These are phyloP conservation scores for Garra rufa DNA, from an alignment of 2,113 vertebrate species.

Conservation along the genomic window DNA sequence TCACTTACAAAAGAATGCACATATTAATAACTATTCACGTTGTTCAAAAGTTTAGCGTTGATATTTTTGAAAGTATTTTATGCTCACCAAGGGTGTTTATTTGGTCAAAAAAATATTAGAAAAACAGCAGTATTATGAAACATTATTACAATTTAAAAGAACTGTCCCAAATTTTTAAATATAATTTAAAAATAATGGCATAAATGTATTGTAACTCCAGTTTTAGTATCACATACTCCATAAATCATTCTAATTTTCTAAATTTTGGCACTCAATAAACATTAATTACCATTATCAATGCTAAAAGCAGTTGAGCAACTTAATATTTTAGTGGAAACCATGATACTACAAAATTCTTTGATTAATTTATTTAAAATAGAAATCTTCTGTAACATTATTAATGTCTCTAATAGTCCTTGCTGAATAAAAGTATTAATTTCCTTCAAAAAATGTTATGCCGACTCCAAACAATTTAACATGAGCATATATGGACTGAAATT, in stretches of 20 bases:
- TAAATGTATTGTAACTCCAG: too few species aligned
- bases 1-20: background rate
- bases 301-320: background rate
- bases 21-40: background rate
- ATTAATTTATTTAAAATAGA: background rate
- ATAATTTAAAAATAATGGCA: too few species aligned
- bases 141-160: background rate
- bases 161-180: background rate
- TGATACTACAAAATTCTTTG: background rate
- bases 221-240: background rate
- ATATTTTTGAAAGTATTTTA: background rate
- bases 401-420: background rate
- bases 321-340: background rate
- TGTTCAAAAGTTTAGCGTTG: background rate
- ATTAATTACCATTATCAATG: background rate
- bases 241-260: background rate
- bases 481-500: background rate
- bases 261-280: background rate
- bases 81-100: background rate
- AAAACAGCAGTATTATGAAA: background rate
- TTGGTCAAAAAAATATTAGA: background rate
- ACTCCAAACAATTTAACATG: background rate
- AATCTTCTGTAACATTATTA: background rate
- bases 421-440: background rate
- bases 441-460: background rate